These are phyloP conservation scores for Epiblema foenella DNA, from an alignment of 2,888 invertebrate genomes.

Conservation along the genomic window DNA sequence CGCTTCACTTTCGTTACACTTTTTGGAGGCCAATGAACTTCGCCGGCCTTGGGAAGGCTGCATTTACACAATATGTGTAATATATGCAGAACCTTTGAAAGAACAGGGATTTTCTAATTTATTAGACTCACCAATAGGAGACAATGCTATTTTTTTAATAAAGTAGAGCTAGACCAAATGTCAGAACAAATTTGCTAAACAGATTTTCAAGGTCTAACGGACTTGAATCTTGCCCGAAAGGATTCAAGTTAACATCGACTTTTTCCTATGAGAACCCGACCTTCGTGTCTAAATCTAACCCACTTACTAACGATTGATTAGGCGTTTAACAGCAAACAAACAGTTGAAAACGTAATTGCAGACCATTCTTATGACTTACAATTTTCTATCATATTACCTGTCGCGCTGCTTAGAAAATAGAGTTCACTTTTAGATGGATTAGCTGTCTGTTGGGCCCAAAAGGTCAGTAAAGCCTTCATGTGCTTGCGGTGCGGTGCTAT, in stretches of 20 bases:
- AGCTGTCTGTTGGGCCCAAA: slow-evolving; percentile 12
- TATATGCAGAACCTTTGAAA: slow-evolving; percentile 3
- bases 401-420: background rate
- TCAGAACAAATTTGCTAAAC: too few species aligned
- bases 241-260: background rate
- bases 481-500: background rate
- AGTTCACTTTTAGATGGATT: background rate
- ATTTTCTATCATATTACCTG: background rate
- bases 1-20: slow-evolving; percentile 42
- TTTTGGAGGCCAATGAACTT: slow-evolving; percentile 43
- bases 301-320: slow-evolving; percentile 32
- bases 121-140: too few species aligned
- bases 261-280: slow-evolving; percentile 24
- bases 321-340: slow-evolving; percentile 34
- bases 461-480: slow-evolving; percentile 30
- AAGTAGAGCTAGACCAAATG: too few species aligned
- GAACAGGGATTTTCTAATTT: background rate
- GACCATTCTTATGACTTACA: slow-evolving; percentile 5
- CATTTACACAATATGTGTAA: slow-evolving; percentile 29
- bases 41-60: slow-evolving; percentile 41
- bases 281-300: slow-evolving; percentile 16
- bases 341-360: slow-evolving; percentile 31
- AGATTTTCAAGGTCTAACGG: too few species aligned
- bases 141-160: too few species aligned
- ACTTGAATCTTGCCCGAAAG: background rate